These are phyloP conservation scores for Lysandra bellargus DNA, from an alignment of 2,888 invertebrate genomes.

Conservation along the genomic window DNA sequence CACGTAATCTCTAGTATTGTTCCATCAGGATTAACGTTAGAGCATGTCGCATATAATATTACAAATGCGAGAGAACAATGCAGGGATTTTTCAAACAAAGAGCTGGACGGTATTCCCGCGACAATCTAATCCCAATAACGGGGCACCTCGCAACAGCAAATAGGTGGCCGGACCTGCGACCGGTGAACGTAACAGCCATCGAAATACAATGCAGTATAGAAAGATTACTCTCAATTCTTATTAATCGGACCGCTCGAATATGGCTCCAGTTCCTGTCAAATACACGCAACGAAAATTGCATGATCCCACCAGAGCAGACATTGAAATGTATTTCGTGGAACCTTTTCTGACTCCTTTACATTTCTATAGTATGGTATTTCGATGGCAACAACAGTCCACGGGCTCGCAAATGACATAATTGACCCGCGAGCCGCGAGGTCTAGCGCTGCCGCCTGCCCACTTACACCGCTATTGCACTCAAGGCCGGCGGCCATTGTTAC, in stretches of 20 bases:
- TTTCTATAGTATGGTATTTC: neutral
- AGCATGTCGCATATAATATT: neutral
- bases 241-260: too few species aligned
- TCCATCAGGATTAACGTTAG: neutral
- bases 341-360: too few species aligned
- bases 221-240: neutral
- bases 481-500: slow-evolving; percentile 39
- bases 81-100: neutral
- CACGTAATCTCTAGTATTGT: neutral
- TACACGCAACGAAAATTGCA: neutral
- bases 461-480: slow-evolving; percentile 37
- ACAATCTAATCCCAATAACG: slow-evolving; percentile 15
- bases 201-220: neutral
- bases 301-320: too few species aligned
- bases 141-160: slow-evolving; percentile 27
- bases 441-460: slow-evolving; percentile 38
- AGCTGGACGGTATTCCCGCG: neutral
- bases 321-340: neutral
- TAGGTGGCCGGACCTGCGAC: neutral
- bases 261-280: neutral
- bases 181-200: neutral
- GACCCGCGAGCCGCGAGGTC: slow-evolving; percentile 32
- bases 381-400: slow-evolving; percentile 8
- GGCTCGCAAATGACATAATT: slow-evolving; percentile 36
- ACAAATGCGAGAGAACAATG: neutral